Evolutionary conservation across 1,140 invertebrate species (phyloP).

Genomic region (Apis florea): DNA sequence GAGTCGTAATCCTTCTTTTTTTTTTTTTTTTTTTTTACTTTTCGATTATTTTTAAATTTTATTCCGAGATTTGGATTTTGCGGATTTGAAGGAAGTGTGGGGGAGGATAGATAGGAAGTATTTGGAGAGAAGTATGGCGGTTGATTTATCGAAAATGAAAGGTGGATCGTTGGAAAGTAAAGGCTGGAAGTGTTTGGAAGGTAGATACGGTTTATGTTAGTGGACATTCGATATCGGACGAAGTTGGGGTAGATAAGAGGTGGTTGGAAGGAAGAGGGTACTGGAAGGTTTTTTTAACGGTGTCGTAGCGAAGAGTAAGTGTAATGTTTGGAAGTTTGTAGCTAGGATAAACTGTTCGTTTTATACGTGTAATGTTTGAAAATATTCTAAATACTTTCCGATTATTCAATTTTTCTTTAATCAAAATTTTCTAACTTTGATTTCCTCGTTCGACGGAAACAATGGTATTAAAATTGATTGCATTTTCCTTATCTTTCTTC

Average conservation of each 20-base stretch:
- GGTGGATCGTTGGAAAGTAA: neutral
- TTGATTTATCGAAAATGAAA: neutral
- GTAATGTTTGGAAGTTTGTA: neutral
- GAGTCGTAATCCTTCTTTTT: neutral
- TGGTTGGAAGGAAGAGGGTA: neutral
- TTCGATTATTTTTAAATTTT: neutral
- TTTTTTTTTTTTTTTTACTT: neutral
- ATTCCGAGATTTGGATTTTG: neutral
- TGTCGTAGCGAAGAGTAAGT: no score
- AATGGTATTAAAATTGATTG: neutral
- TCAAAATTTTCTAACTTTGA: no score
- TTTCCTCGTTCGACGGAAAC: neutral
- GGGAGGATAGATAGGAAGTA: neutral
- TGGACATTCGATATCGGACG: neutral
- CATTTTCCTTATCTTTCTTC: neutral
- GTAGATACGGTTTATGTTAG: neutral
- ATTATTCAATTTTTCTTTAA: no score
- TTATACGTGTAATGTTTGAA: no score
- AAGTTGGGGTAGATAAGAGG: conserved; percentile 3
- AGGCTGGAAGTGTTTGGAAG: neutral
- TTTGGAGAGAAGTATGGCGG: neutral
- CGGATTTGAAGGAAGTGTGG: neutral
- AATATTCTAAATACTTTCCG: no score
- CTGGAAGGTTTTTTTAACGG: neutral
- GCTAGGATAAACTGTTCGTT: neutral